These are phyloP conservation scores for Caloenas nicobarica DNA, from an alignment of 2,113 vertebrate species.

Conservation along the genomic window DNA sequence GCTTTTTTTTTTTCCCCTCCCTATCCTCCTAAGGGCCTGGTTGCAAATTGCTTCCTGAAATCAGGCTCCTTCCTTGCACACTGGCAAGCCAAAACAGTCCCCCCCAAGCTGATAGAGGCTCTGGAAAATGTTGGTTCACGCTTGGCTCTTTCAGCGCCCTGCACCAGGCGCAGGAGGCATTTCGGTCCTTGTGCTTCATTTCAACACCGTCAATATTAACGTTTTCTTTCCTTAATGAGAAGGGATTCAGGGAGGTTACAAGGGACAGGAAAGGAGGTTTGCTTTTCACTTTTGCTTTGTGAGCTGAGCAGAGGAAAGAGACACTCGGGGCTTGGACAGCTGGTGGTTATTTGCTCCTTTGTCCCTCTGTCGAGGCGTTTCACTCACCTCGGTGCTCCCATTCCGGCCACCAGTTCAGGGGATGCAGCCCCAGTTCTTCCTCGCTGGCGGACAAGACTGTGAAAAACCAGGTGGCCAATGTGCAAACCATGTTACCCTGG, in stretches of 20 bases:
- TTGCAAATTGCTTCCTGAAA: constrained; percentile 32
- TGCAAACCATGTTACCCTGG: background rate
- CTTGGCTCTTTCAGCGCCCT: background rate
- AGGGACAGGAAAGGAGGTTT: background rate
- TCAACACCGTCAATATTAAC: background rate
- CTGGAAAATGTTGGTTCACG: constrained; percentile 31
- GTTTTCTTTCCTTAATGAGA: constrained; percentile 10
- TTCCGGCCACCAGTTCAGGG: background rate
- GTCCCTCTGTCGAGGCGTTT: background rate
- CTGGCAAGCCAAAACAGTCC: background rate
- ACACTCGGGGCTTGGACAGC: rapidly evolving
- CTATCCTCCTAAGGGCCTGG: background rate
- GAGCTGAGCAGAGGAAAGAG: background rate
- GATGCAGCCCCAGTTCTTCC: background rate
- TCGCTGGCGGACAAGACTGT: background rate
- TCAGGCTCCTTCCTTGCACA: background rate
- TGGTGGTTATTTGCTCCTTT: background rate
- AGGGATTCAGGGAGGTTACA: background rate
- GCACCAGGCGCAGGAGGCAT: background rate
- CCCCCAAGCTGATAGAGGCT: background rate
- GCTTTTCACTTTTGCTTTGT: background rate
- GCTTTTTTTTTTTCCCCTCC: background rate
- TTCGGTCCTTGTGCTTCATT: background rate
- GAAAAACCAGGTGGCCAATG: background rate
- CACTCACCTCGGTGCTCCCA: rapidly evolving